These are phyloP conservation scores for Hemicordylus capensis DNA, from an alignment of 2,113 vertebrate genomes.

Conservation along the genomic window DNA sequence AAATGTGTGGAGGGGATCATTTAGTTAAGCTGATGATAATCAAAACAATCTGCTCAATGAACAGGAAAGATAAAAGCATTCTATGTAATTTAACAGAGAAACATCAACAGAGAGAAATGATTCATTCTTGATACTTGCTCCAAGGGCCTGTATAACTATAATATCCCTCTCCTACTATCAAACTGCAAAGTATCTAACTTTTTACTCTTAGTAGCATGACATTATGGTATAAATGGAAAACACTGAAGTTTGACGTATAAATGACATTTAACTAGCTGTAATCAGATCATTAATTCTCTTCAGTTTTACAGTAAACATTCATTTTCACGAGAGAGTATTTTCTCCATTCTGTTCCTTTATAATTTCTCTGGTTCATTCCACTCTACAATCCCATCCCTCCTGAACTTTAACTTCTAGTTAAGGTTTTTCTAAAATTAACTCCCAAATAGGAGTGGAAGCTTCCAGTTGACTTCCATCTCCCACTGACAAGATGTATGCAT, in stretches of 20 bases:
- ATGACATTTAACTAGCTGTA: not conserved
- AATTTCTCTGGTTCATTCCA: too few relatives aligned
- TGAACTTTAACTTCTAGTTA: too few relatives aligned
- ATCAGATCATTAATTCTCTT: not conserved
- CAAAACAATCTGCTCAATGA: not conserved
- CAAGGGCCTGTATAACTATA: not conserved
- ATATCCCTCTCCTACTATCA: not conserved
- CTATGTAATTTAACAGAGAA: not conserved
- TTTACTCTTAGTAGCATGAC: not conserved
- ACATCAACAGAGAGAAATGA: conserved; percentile 9
- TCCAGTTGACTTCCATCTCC: too few relatives aligned
- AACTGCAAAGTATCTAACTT: not conserved
- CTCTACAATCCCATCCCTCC: too few relatives aligned
- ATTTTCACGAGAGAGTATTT: not conserved
- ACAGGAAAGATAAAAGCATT: not conserved
- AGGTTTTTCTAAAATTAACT: too few relatives aligned
- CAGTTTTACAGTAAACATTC: not conserved
- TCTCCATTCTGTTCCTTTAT: too few relatives aligned
- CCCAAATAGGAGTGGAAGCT: too few relatives aligned
- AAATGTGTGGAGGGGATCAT: not conserved
- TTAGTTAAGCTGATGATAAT: conserved; percentile 2
- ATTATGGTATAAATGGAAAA: not conserved
- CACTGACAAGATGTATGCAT: too few relatives aligned
- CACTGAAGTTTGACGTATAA: not conserved
- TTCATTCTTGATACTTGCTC: not conserved